Percentiles rank a stretch among this genome's conserved stretches.
Conservation (phyloP, 2,113 vertebrate genomes). For the Nicator chloris region DNA sequence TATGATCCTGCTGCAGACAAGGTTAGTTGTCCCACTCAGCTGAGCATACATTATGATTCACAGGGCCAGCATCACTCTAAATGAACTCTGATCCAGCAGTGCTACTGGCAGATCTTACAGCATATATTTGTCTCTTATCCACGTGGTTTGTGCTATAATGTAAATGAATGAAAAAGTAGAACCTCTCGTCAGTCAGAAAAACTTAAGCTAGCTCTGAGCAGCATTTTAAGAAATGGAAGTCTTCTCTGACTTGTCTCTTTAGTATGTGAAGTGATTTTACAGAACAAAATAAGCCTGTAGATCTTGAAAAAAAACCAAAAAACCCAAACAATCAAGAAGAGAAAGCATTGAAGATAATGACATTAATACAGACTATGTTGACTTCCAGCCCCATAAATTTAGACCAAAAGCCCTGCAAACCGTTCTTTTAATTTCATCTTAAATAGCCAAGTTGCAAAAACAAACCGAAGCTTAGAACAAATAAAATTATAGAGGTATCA, state of each 20-base stretch:
- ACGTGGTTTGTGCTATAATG: background rate
- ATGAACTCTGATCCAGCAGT: background rate
- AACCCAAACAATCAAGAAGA: background rate
- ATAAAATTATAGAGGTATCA: constrained; percentile 39
- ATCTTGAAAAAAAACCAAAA: background rate
- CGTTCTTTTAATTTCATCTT: background rate
- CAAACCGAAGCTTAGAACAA: constrained; percentile 23
- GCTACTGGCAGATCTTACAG: background rate
- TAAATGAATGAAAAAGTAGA: background rate
- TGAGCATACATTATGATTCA: constrained; percentile 6
- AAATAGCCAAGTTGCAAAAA: background rate
- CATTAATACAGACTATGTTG: background rate
- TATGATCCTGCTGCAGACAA: background rate
- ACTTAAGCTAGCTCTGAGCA: background rate
- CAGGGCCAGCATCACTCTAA: background rate
- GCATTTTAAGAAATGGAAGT: background rate
- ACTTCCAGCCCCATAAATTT: background rate
- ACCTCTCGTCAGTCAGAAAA: background rate
- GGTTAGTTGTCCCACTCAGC: background rate
- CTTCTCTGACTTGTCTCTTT: background rate
- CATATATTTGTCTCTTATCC: background rate
- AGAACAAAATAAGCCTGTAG: background rate
- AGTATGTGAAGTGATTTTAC: background rate
- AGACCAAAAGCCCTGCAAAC: background rate
- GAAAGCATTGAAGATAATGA: background rate